A percentile compares a stretch with the other conserved stretches of the same genome.
Evolutionary conservation across 2,113 vertebrate species (phyloP).

Genomic region (Atrichornis clamosus): DNA sequence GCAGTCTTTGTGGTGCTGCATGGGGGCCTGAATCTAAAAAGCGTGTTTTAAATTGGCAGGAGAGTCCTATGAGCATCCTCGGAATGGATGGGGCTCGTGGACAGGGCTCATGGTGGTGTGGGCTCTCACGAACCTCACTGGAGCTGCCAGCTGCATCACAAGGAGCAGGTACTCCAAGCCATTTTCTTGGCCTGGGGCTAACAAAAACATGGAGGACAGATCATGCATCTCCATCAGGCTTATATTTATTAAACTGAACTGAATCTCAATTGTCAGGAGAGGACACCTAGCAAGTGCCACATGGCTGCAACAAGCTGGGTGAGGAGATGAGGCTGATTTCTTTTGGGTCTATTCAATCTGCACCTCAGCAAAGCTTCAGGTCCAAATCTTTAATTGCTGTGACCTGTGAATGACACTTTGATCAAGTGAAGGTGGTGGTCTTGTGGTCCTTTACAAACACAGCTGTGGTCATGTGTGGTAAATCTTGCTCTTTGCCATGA

Average conservation of each 20-base stretch:
- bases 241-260: background rate
- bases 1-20: background rate
- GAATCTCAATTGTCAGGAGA: background rate
- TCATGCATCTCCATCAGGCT: accelerated
- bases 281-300: background rate
- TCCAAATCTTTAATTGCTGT: background rate
- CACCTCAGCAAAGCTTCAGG: background rate
- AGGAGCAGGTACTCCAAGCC: background rate
- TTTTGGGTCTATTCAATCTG: background rate
- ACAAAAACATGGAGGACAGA: background rate
- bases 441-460: background rate
- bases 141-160: background rate
- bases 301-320: background rate
- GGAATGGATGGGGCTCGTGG: background rate
- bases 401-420: background rate
- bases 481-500: background rate
- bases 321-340: background rate
- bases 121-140: background rate
- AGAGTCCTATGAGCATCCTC: background rate
- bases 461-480: accelerated
- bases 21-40: background rate
- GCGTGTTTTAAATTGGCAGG: background rate
- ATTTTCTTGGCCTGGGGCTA: background rate
- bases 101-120: accelerated
- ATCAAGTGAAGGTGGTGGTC: background rate